Base-by-base conservation (phyloP, 1,140 invertebrate species). In the Ceratina australensis region DNA sequence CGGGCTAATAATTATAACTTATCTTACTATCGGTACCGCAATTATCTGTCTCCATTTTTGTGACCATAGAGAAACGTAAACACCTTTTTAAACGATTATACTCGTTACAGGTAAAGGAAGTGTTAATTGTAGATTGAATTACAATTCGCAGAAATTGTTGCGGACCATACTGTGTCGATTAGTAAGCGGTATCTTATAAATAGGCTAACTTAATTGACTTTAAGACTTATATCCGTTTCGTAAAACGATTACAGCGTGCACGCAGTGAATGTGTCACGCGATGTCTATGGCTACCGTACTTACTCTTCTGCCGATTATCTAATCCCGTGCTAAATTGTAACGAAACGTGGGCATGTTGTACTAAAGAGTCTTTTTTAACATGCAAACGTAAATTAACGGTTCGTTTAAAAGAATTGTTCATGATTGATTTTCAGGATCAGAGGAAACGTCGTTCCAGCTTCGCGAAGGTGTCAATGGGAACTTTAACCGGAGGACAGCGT, bases 281-380 rank as follows among this genome's bases (percentile, higher is more conserved):
- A 61, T 72, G 63, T 63, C 57, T 61, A 63, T 54, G 49, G 22
- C 59, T 47, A 71, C 28, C 3, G 59, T 42, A 42, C 33, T 42
- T 78, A 72, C 80, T 72, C 78, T 80, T 73, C 54, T 57, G 28
- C 28, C 79, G 24, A 83, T 83, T 83, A 83, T 83, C 81, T 80
- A 83, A 83, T 83, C 73, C 71, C 42, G 56, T 26, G n/a, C 16
- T 71, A 33, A 78, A 71, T 69, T 72, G 69, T 66, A 75, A 49
- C 47, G 26, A 74, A 79, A 63, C 66, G 59, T 75, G 56, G 49
- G 52, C 67, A 68, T 28, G 18, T 63, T 80, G 16, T 54, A 82
- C 68, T 83, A 78, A n/a, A 56, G 63, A 77, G 69, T 68, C 80
- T 49, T 65, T 69, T 67, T 54, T 13, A 49, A 74, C 47, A 10